phyloP scores from a whole-genome alignment of 2,888 invertebrate species.

The Tachina lurida region DNA sequence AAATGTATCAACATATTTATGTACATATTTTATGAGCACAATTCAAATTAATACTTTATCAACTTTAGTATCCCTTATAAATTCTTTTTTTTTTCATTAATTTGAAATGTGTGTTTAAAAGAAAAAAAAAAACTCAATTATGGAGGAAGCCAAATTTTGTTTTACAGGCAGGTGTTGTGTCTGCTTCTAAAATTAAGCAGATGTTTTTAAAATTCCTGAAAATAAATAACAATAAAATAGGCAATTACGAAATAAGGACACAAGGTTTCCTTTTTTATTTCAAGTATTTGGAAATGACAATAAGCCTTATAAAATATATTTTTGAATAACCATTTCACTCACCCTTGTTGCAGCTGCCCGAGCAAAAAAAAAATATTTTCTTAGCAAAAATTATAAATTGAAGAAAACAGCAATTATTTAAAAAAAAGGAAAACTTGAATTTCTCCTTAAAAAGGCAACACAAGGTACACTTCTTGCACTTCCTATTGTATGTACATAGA shows the following conservation, averaged over 20 bases:
- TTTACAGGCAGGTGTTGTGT: conserved; percentile 34
- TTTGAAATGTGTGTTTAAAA: background rate
- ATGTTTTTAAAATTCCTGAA: conserved; percentile 3
- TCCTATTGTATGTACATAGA: background rate
- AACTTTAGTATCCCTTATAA: background rate
- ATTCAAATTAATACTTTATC: background rate
- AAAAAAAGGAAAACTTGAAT: too few species aligned
- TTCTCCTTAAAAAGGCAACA: too few species aligned
- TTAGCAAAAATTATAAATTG: too few species aligned
- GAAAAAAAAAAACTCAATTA: background rate
- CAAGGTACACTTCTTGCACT: too few species aligned
- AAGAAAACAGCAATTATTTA: too few species aligned
- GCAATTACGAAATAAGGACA: background rate
- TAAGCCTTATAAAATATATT: background rate
- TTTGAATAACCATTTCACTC: background rate
- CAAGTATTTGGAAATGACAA: background rate
- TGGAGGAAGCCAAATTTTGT: background rate
- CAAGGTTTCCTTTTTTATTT: background rate
- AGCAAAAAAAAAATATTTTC: too few species aligned
- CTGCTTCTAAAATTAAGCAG: conserved; percentile 35
- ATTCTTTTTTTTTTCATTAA: background rate
- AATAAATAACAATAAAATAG: background rate
- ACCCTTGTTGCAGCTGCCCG: background rate
- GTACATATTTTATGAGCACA: conserved; percentile 4
- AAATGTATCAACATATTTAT: background rate